phyloP scores from a whole-genome alignment of 2,113 vertebrate species.

The Limanda limanda region DNA sequence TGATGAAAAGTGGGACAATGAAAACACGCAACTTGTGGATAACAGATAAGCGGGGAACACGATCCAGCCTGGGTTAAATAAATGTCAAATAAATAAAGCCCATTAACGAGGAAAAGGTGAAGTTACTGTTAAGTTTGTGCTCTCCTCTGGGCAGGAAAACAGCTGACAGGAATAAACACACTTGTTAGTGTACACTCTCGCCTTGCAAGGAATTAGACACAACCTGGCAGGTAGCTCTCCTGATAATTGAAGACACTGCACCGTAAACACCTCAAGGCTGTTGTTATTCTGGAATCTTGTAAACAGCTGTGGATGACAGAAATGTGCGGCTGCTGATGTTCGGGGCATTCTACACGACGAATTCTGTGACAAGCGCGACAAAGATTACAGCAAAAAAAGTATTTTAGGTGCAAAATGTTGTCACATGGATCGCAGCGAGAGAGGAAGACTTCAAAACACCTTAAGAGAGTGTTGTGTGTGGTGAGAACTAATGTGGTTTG shows the following conservation, averaged over 20 bases:
- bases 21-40: slow-evolving; percentile 1
- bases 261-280: slow-evolving; percentile 79
- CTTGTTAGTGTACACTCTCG: slow-evolving; percentile 74
- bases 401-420: slow-evolving; percentile 51
- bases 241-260: slow-evolving; percentile 79
- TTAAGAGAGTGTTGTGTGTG: not conserved
- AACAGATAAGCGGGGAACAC: slow-evolving; percentile 11
- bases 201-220: slow-evolving; percentile 76
- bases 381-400: slow-evolving; percentile 39
- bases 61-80: slow-evolving; percentile 31
- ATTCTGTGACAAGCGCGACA: not conserved
- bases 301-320: slow-evolving; percentile 75
- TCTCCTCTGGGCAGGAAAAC: slow-evolving; percentile 60
- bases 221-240: slow-evolving; percentile 76
- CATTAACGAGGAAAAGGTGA: slow-evolving; percentile 51
- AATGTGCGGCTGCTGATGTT: slow-evolving; percentile 48
- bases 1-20: slow-evolving; percentile 23
- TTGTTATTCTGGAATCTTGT: slow-evolving; percentile 76
- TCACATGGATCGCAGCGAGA: slow-evolving; percentile 41
- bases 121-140: slow-evolving; percentile 45
- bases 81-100: slow-evolving; percentile 64
- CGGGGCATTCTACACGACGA: not conserved
- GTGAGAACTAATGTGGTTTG: not conserved
- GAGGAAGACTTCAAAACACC: slow-evolving; percentile 34
- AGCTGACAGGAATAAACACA: slow-evolving; percentile 69